phyloP scores from a whole-genome alignment of 2,797 vertebrate genomes.

The Acomys russatus region DNA sequence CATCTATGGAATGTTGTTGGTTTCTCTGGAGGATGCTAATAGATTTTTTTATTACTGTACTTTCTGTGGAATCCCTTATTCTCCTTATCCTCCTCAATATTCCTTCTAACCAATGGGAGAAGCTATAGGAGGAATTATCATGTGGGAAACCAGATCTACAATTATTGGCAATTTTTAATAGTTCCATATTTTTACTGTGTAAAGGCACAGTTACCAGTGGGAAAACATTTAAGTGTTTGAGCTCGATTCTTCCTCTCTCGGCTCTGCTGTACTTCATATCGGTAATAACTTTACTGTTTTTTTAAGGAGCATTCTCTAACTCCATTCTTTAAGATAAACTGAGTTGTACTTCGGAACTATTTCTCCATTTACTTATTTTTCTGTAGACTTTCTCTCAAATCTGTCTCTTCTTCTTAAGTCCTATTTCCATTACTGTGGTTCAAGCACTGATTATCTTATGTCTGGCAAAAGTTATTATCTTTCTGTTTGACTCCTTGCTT shows the following conservation, averaged over 20 bases:
- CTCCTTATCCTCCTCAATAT: neutral
- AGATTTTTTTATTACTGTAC: constrained; percentile 16
- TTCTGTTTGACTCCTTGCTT: constrained; percentile 42
- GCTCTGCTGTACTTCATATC: neutral
- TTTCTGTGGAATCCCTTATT: neutral
- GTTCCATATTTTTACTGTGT: constrained; percentile 35
- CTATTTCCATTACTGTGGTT: neutral
- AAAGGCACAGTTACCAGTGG: neutral
- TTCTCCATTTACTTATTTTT: constrained; percentile 37
- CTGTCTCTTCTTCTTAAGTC: neutral
- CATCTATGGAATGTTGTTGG: neutral
- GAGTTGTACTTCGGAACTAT: neutral
- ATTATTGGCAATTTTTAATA: neutral
- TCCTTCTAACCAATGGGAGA: constrained; percentile 23
- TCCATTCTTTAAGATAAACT: constrained; percentile 34
- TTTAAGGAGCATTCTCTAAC: constrained; percentile 28
- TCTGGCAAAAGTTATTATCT: constrained; percentile 33
- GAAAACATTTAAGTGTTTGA: constrained; percentile 1
- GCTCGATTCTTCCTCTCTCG: constrained; percentile 38
- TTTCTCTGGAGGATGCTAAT: constrained; percentile 5
- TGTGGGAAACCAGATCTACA: neutral
- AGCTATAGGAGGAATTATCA: constrained; percentile 45
- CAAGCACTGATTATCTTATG: constrained; percentile 29
- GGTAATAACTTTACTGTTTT: neutral
- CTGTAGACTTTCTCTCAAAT: neutral